Conservation (phyloP, 2,113 vertebrate genomes). For the Otus sunia region DNA sequence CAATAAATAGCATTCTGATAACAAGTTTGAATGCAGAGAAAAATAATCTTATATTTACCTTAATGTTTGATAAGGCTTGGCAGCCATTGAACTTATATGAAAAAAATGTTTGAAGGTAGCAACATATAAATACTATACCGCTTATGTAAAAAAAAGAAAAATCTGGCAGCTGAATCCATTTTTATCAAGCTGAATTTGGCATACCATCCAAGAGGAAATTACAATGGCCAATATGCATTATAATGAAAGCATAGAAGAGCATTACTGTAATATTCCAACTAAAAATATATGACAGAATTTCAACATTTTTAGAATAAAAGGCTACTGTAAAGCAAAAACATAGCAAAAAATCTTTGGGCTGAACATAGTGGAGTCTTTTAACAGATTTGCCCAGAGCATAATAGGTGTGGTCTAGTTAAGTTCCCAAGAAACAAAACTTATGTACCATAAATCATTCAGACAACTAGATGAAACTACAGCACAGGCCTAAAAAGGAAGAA, state of each 20-base stretch:
- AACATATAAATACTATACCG: rapidly evolving
- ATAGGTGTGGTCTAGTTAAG: neutral
- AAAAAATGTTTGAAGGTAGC: neutral
- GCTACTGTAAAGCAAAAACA: neutral
- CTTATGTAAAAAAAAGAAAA: neutral
- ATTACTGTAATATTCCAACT: neutral
- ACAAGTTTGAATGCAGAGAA: neutral
- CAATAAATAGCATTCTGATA: neutral
- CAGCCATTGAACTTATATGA: neutral
- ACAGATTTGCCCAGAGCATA: neutral
- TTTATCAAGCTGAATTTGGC: neutral
- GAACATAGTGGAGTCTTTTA: neutral
- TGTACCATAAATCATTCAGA: neutral
- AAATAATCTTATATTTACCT: neutral
- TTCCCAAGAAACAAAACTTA: neutral
- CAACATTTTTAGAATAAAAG: neutral
- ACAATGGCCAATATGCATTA: neutral
- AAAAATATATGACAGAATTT: neutral
- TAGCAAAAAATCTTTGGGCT: neutral
- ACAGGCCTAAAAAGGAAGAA: neutral
- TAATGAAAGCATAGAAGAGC: neutral
- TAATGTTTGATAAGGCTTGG: neutral
- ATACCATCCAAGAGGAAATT: neutral
- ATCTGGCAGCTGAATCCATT: neutral
- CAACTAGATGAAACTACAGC: neutral